phyloP scores from a whole-genome alignment of 2,797 vertebrate genomes.

The Acanthis flammea region DNA sequence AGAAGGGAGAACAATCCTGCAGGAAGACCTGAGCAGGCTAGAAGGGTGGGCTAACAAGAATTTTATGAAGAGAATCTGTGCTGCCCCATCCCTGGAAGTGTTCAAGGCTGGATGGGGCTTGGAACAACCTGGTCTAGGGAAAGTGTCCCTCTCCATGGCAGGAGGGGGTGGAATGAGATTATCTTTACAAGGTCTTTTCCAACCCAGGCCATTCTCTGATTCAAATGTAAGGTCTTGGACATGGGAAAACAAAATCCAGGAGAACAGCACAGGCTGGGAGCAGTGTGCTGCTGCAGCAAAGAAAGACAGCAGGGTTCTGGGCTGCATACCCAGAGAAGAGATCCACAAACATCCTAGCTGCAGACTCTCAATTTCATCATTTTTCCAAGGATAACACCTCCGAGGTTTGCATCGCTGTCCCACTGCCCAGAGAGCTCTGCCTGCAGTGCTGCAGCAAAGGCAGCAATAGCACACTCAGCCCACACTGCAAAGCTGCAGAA shows the following conservation, averaged over 20 bases:
- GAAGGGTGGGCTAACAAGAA: not conserved
- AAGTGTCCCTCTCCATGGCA: not conserved
- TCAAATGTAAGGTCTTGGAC: not conserved
- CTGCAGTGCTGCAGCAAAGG: not conserved
- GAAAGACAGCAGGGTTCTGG: not conserved
- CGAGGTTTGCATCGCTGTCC: not conserved
- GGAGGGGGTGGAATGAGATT: not conserved
- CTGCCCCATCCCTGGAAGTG: not conserved
- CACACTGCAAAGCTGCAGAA: not conserved
- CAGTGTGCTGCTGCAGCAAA: not conserved
- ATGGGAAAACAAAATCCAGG: not conserved
- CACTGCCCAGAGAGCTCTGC: not conserved
- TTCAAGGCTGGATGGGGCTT: not conserved
- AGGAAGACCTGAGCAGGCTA: not conserved
- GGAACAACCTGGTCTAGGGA: not conserved
- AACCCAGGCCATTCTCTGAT: not conserved
- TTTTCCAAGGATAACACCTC: not conserved
- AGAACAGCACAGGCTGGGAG: not conserved
- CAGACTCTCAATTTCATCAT: not conserved
- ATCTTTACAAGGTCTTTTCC: not conserved
- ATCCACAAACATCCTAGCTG: not conserved
- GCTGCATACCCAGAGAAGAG: not conserved
- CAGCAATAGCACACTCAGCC: not conserved
- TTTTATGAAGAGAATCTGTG: not conserved
- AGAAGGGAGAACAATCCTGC: not conserved